A percentile compares a stretch with the other conserved stretches of the same genome.
phyloP scores from a whole-genome alignment of 1,140 invertebrate genomes.

The Zaprionus lachaisei region DNA sequence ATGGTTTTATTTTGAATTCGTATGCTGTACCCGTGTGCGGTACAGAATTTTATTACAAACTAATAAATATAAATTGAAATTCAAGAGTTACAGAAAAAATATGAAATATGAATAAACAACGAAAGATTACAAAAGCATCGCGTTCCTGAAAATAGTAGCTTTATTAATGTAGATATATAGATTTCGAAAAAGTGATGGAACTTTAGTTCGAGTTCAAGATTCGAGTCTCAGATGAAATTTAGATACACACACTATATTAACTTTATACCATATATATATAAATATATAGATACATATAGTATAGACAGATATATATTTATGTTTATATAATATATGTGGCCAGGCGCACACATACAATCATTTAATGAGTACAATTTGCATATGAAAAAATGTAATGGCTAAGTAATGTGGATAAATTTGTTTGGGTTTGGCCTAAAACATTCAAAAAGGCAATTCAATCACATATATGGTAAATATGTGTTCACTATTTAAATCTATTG shows the following conservation, averaged over 20 bases:
- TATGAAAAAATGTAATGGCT: background rate
- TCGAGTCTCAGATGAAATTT: background rate
- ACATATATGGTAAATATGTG: background rate
- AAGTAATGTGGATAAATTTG: constrained; percentile 10
- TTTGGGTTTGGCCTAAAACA: constrained; percentile 19
- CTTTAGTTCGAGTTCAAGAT: background rate
- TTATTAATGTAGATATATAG: background rate
- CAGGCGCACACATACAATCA: constrained; percentile 1
- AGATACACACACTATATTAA: background rate
- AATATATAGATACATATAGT: constrained; percentile 5
- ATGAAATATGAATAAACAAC: background rate
- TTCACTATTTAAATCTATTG: constrained; percentile 12
- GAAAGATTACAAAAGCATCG: background rate
- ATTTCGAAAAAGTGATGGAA: constrained; percentile 7
- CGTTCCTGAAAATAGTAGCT: background rate
- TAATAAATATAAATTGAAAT: constrained; percentile 7
- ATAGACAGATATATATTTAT: background rate
- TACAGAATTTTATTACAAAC: constrained; percentile 12
- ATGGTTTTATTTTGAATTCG: background rate
- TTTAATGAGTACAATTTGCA: constrained; percentile 17
- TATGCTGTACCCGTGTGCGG: constrained; percentile 6
- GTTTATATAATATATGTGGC: background rate
- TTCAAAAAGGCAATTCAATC: constrained; percentile 21
- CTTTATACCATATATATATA: background rate
- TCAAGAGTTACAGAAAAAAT: constrained; percentile 3